Evolutionary conservation across 2,888 invertebrate genomes (phyloP).

Genomic region (Lobophora halterata): DNA sequence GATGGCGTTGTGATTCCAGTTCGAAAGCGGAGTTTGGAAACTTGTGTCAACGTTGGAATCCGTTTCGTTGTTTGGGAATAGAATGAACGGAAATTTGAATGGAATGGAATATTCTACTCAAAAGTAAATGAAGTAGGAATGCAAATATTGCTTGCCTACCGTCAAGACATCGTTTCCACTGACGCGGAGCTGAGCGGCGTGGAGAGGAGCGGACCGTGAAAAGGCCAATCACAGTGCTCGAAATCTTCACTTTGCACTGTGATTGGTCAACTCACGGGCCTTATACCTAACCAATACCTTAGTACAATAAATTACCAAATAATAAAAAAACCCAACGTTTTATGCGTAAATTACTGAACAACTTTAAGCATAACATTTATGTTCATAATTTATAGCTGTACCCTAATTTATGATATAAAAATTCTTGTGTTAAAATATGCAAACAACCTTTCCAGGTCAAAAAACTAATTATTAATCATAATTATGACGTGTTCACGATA

Average conservation of each 20-base stretch:
- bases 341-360: conserved; percentile 6
- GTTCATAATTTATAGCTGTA: conserved; percentile 11
- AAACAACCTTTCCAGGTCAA: conserved; percentile 14
- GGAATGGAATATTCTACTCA: conserved; percentile 10
- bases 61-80: conserved; percentile 6
- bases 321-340: too few species aligned
- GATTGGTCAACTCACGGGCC: too few species aligned
- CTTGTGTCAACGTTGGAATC: conserved; percentile 11
- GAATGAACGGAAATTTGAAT: conserved; percentile 6
- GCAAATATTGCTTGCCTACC: too few species aligned
- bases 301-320: too few species aligned
- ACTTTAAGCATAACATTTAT: conserved; percentile 12
- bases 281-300: too few species aligned
- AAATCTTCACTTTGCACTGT: too few species aligned
- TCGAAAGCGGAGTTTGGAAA: conserved; percentile 15
- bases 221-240: too few species aligned
- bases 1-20: conserved; percentile 20
- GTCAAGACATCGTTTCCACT: too few species aligned
- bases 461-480: conserved; percentile 17
- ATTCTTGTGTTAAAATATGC: conserved; percentile 19
- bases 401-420: conserved; percentile 10
- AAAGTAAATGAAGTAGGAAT: too few species aligned
- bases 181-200: too few species aligned
- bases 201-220: too few species aligned
- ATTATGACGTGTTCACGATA: conserved; percentile 17